Evolutionary conservation across 2,888 invertebrate species (phyloP).

Genomic region (Diarsia brunnea): DNA sequence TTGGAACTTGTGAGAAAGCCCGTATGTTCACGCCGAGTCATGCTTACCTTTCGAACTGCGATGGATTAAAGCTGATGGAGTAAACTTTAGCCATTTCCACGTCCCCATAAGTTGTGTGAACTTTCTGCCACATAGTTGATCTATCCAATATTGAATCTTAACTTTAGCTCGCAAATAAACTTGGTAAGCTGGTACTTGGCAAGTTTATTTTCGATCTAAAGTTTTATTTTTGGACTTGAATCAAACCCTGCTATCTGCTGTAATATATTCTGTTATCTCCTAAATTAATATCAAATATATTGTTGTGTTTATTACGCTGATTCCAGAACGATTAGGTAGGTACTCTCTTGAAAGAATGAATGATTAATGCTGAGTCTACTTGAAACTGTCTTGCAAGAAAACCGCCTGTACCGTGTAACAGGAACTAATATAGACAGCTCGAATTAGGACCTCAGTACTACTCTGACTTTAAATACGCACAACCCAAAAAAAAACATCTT

Average conservation of each 20-base stretch:
- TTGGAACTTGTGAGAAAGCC: constrained; percentile 50
- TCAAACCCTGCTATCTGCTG: background rate
- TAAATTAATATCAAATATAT: background rate
- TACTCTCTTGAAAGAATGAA: background rate
- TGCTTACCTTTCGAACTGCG: constrained; percentile 55
- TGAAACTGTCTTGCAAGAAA: background rate
- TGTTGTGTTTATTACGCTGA: background rate
- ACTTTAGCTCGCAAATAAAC: background rate
- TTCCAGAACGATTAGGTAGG: background rate
- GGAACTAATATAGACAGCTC: background rate
- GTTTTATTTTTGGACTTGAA: background rate
- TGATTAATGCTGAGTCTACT: background rate
- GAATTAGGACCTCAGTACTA: background rate
- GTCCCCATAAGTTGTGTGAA: background rate
- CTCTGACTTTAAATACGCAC: no score
- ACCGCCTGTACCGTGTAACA: background rate
- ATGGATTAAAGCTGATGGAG: constrained; percentile 16
- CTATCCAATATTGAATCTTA: constrained; percentile 2
- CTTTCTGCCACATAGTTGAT: background rate
- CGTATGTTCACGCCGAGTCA: constrained; percentile 43
- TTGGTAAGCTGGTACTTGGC: background rate
- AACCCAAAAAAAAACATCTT: no score
- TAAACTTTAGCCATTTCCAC: background rate
- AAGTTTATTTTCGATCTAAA: background rate
- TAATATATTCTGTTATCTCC: background rate